Base-by-base conservation (phyloP, 2,113 vertebrate species). In the Phoenicopterus ruber region DNA sequence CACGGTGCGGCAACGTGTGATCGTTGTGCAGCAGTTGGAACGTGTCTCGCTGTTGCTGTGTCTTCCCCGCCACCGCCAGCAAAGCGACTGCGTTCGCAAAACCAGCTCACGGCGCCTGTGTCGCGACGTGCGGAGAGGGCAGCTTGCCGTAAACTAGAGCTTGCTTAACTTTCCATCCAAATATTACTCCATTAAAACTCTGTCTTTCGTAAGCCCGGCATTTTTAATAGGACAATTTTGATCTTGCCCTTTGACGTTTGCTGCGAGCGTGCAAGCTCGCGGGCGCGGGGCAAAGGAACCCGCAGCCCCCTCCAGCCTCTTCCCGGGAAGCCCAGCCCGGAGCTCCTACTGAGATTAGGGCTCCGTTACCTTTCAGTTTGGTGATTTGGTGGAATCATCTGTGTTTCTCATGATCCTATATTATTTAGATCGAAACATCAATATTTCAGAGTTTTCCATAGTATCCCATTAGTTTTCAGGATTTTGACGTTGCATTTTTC, bases 231-330 rank as follows among this genome's bases (percentile, higher is more conserved):
- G 14, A 52, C 22, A 55, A 5, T 63, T 67, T 74, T 77, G 25
- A n/a, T 55, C 47, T 82, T 49, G 20, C 7, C 4, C 40, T 74
- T 81, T 66, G 46, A 49, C 29, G 82, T 40, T 50, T 62, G 29
- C 29, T 55, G 9, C 0, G 2, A 36, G 19, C 3, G 44, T 54
- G 42, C 21, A 38, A 40, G 46, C 29, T 21, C 2, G 0, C 0
- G 2, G 11, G 4, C 82, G 34, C 13, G 67, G 26, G 42, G 25
- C 28, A 70, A 49, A 44, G 57, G 59, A 63, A 46, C 15, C 2
- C 44, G 13, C 8, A 36, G 38, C 11, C 3, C 5, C 21, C 7
- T 72, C 17, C 18, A 61, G 31, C 26, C 17, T 46, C n/a, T 25
- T 85, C 20, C 15, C 1, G 2, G 38, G 19, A 74, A 58, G 16